phyloP scores from a whole-genome alignment of 1,140 invertebrate genomes.

The Sitodiplosis mosellana region DNA sequence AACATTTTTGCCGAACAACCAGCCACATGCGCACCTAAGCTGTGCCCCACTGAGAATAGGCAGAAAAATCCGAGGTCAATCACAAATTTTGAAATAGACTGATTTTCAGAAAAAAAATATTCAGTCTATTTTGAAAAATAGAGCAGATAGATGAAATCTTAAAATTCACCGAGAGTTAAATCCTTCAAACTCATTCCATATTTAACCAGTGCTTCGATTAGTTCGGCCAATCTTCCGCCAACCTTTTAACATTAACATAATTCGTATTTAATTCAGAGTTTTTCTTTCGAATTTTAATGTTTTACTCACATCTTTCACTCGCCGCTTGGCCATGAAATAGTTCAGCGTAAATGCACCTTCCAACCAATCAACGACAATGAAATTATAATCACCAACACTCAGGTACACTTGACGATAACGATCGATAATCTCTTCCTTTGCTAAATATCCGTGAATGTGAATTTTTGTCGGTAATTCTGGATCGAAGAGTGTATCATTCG shows the following conservation, averaged over 20 bases:
- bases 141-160: too few species aligned
- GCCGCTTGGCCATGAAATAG: background rate
- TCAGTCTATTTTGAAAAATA: too few species aligned
- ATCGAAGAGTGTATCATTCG: background rate
- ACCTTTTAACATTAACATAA: too few species aligned
- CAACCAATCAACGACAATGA: background rate
- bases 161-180: background rate
- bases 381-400: background rate
- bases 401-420: background rate
- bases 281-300: background rate
- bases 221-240: background rate
- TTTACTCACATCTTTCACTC: background rate
- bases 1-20: slow-evolving; percentile 15
- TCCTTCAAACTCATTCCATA: background rate
- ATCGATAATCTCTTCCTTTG: background rate
- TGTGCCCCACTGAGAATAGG: too few species aligned
- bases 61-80: too few species aligned
- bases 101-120: too few species aligned
- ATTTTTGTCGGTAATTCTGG: background rate
- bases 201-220: background rate
- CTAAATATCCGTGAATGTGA: background rate
- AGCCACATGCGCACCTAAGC: slow-evolving; percentile 23
- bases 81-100: too few species aligned
- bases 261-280: too few species aligned
- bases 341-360: background rate